Base-by-base conservation (phyloP, 1,140 invertebrate genomes). In the Gryllus bimaculatus region DNA sequence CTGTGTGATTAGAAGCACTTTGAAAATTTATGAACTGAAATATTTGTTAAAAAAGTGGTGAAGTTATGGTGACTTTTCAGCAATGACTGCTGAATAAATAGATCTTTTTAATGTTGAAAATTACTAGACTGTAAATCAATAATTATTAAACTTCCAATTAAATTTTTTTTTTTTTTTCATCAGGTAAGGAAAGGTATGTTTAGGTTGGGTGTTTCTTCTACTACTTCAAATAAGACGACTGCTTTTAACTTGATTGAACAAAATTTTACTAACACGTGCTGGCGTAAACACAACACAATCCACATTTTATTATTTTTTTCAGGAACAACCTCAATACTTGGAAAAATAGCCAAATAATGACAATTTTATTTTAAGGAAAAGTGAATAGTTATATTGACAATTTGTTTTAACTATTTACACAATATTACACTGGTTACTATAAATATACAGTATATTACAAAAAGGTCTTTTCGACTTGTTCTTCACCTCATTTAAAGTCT, bases 271-370 rank as follows among this genome's bases (percentile, higher is more conserved):
- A 66, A 66, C 54, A 66, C 54, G 54, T 66, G 54, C 54, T 66
- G 54, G 54, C 54, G 54, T 66, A 66, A 66, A 66, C 54, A 66
- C 54, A 66, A 66, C 54, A 66, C 54, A 66, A 66, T 66, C 54
- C 54, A 66, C 54, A 66, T 66, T 66, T 66, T 66, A 66, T 66
- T 66, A 39, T 66, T 66, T 66, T 66, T 66, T 66, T 66, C 49
- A 81, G 80, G 80, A 79, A 81, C 77, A 81, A 79, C 75, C 75
- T 80, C 76, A 80, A 76, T 78, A 76, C 75, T 81, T 81, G 80
- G 77, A 81, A 81, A 81, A 81, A 81, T 81, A 81, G 80, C 80
- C 80, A 81, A 79, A 80, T 54, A 78, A 81, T 81, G 80, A 81
- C 80, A 80, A 80, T 79, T 81, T 80, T 73, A 78, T 79, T 77